Percentiles rank a stretch among this genome's conserved stretches.
These are phyloP conservation scores for Pipistrellus kuhlii DNA, from an alignment of 2,797 vertebrate species.

Conservation along the genomic window DNA sequence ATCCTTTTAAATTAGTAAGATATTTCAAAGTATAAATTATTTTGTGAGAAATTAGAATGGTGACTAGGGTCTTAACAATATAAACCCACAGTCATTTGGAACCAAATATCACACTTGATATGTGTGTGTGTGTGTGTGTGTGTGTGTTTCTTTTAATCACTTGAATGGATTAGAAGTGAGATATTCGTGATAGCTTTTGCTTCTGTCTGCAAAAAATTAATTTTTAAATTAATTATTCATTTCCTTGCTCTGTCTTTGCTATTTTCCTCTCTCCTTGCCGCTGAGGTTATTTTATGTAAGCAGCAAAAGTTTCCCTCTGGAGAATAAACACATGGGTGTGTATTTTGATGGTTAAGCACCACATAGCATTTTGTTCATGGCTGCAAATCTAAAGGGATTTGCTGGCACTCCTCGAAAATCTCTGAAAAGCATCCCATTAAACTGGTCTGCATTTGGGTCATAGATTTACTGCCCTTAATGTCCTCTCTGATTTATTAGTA, in stretches of 20 bases:
- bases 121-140: too few relatives aligned
- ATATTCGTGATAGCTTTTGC: background rate
- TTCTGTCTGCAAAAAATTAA: background rate
- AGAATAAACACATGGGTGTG: background rate
- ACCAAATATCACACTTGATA: background rate
- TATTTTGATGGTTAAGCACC: conserved; percentile 26
- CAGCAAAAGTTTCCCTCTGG: conserved; percentile 15
- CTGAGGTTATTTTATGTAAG: conserved; percentile 14
- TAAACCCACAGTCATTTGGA: conserved; percentile 7
- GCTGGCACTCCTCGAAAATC: conserved; percentile 47
- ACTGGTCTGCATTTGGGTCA: conserved; percentile 42
- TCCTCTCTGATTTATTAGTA: conserved; percentile 69
- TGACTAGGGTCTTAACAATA: background rate
- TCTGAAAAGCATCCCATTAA: conserved; percentile 59
- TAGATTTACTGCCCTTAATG: conserved; percentile 72
- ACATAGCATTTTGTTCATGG: conserved; percentile 50
- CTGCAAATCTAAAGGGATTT: conserved; percentile 57
- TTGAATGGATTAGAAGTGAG: conserved; percentile 2
- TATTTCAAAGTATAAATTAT: conserved; percentile 33
- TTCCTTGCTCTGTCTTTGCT: conserved; percentile 31
- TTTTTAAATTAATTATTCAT: conserved; percentile 14
- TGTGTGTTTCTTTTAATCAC: background rate
- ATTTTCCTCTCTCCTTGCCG: conserved; percentile 4
- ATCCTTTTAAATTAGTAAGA: conserved; percentile 43
- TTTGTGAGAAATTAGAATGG: conserved; percentile 44